phyloP scores from a whole-genome alignment of 1,140 invertebrate species.

The Drosophila biarmipes region DNA sequence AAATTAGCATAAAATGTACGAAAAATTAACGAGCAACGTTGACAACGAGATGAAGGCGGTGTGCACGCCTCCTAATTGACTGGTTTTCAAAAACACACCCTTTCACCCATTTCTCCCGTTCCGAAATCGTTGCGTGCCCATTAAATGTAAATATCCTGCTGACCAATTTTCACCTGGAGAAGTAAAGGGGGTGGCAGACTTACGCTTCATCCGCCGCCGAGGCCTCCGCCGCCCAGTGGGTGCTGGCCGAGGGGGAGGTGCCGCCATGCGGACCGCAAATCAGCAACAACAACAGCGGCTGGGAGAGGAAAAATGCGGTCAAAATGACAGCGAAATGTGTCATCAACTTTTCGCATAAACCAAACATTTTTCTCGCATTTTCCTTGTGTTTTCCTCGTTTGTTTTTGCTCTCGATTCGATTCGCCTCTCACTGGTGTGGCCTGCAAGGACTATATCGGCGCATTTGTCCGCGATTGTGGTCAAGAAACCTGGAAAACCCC shows the following conservation, averaged over 20 bases:
- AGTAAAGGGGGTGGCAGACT: slow-evolving; percentile 33
- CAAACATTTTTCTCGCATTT: slow-evolving; percentile 84
- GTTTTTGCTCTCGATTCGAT: slow-evolving; percentile 5
- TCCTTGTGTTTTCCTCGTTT: slow-evolving; percentile 50
- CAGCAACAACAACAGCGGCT: slow-evolving; percentile 72
- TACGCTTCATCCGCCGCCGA: slow-evolving; percentile 83
- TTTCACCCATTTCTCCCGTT: not conserved
- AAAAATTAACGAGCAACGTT: slow-evolving; percentile 74
- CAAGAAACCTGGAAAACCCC: slow-evolving; percentile 33
- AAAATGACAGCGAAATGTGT: slow-evolving; percentile 84
- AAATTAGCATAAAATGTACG: slow-evolving; percentile 80
- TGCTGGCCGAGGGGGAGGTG: slow-evolving; percentile 23
- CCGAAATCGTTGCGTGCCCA: slow-evolving; percentile 3
- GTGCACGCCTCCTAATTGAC: slow-evolving; percentile 68
- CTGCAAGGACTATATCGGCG: slow-evolving; percentile 22
- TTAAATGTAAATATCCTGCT: slow-evolving; percentile 13
- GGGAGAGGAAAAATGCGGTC: slow-evolving; percentile 81
- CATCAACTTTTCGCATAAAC: slow-evolving; percentile 84
- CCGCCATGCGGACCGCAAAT: slow-evolving; percentile 72
- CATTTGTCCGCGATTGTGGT: slow-evolving; percentile 29
- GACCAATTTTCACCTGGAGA: slow-evolving; percentile 15
- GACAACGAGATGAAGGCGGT: slow-evolving; percentile 39
- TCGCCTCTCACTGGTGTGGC: slow-evolving; percentile 33
- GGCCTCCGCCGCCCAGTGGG: slow-evolving; percentile 69
- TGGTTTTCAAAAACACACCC: slow-evolving; percentile 43